These are phyloP conservation scores for Hyphantria cunea DNA, from an alignment of 1,140 invertebrate species.

Conservation along the genomic window DNA sequence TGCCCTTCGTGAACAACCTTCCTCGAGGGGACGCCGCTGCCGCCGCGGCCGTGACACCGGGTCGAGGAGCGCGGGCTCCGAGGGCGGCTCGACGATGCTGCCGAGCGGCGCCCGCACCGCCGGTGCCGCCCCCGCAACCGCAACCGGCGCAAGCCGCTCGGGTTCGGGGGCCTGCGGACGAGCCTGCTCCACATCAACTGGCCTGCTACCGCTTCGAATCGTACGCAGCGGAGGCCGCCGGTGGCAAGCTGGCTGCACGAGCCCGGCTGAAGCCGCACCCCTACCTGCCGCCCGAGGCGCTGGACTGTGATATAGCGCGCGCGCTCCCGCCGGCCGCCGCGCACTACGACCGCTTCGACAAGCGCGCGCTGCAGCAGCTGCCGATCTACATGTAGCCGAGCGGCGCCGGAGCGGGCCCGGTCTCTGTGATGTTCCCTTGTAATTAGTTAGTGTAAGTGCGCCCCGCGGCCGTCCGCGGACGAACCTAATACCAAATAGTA, in stretches of 20 bases:
- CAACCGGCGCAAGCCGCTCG: slow-evolving; percentile 44
- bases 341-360: slow-evolving; percentile 76
- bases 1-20: slow-evolving; percentile 85
- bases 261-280: slow-evolving; percentile 68
- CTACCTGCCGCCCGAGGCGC: slow-evolving; percentile 65
- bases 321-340: slow-evolving; percentile 57
- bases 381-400: slow-evolving; percentile 76
- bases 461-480: slow-evolving; percentile 31
- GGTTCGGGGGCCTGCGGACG: slow-evolving; percentile 36
- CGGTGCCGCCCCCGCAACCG: slow-evolving; percentile 36
- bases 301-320: slow-evolving; percentile 72
- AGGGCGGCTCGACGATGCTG: slow-evolving; percentile 41
- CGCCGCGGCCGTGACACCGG: slow-evolving; percentile 37
- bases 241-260: slow-evolving; percentile 49
- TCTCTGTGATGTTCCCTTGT: slow-evolving; percentile 74
- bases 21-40: slow-evolving; percentile 48
- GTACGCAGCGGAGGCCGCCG: slow-evolving; percentile 44
- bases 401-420: slow-evolving; percentile 37
- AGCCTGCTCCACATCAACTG: slow-evolving; percentile 36
- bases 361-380: slow-evolving; percentile 75
- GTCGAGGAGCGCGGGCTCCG: slow-evolving; percentile 35
- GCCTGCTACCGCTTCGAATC: slow-evolving; percentile 54
- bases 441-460: slow-evolving; percentile 66
- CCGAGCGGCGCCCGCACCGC: slow-evolving; percentile 40
- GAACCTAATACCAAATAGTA: slow-evolving; percentile 74